These are phyloP conservation scores for Sebastes kiyomatsui DNA, from an alignment of 2,797 vertebrate genomes.

Conservation along the genomic window DNA sequence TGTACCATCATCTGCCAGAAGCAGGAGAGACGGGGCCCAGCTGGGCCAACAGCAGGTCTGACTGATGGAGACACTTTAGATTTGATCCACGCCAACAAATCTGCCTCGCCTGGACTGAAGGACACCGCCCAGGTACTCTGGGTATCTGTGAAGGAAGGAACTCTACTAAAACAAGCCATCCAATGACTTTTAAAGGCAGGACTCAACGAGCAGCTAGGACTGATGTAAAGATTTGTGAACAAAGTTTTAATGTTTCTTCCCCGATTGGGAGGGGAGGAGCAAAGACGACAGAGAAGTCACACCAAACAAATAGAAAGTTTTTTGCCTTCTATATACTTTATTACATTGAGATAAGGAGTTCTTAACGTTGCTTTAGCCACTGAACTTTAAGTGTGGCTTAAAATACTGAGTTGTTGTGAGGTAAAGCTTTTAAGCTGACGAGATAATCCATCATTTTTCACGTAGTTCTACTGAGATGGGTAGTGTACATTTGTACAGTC, in stretches of 20 bases:
- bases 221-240: slow-evolving; percentile 52
- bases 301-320: slow-evolving; percentile 70
- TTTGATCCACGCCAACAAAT: slow-evolving; percentile 68
- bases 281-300: slow-evolving; percentile 64
- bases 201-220: slow-evolving; percentile 48
- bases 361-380: slow-evolving; percentile 64
- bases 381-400: slow-evolving; percentile 53
- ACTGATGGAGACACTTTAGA: slow-evolving; percentile 43
- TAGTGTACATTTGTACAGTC: no score
- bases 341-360: slow-evolving; percentile 63
- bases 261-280: not conserved
- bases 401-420: slow-evolving; percentile 1
- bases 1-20: slow-evolving; percentile 85
- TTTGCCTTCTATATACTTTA: slow-evolving; percentile 75
- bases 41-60: slow-evolving; percentile 92
- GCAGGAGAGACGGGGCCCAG: slow-evolving; percentile 77
- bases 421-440: no score
- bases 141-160: slow-evolving; percentile 29
- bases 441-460: no score
- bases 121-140: slow-evolving; percentile 27
- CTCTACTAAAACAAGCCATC: slow-evolving; percentile 78
- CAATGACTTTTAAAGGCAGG: slow-evolving; percentile 46
- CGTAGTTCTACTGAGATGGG: no score
- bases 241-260: slow-evolving; percentile 41
- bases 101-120: slow-evolving; percentile 72